Percentiles rank a stretch among this genome's conserved stretches.
Conservation (phyloP, 2,113 vertebrate species). For the Lathamus discolor region DNA sequence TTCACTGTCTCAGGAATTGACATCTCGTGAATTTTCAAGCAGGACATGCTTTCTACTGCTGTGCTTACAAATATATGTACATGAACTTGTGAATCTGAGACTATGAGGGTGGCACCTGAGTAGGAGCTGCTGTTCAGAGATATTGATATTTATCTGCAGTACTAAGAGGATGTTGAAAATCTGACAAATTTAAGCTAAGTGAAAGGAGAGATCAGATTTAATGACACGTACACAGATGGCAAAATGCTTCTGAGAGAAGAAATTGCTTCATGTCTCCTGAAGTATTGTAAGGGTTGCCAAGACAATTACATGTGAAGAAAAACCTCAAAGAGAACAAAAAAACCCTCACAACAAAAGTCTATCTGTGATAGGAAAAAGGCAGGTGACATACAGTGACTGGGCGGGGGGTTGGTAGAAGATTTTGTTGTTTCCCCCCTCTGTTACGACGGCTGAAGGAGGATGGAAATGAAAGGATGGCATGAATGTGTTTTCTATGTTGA, state of each 20-base stretch:
- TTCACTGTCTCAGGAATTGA: neutral
- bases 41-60: neutral
- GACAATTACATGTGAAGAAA: slow-evolving; percentile 1
- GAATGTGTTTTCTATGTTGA: neutral
- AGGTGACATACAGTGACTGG: neutral
- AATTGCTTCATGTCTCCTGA: neutral
- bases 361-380: neutral
- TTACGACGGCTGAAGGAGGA: neutral
- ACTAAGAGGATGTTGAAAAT: slow-evolving; percentile 3
- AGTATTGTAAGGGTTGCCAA: slow-evolving; percentile 28
- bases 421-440: too few relatives aligned
- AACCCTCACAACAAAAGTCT: neutral
- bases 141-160: slow-evolving; percentile 3
- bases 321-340: neutral
- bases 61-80: neutral
- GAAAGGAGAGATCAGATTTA: slow-evolving; percentile 23
- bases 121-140: neutral
- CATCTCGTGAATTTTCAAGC: neutral
- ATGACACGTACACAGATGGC: slow-evolving; percentile 19
- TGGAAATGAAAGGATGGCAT: neutral
- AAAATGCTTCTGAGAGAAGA: neutral
- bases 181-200: slow-evolving; percentile 13
- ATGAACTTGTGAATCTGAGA: neutral
- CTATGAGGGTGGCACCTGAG: neutral
- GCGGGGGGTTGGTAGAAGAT: too few relatives aligned